phyloP scores from a whole-genome alignment of 2,113 vertebrate species.

The Ammospiza caudacuta region DNA sequence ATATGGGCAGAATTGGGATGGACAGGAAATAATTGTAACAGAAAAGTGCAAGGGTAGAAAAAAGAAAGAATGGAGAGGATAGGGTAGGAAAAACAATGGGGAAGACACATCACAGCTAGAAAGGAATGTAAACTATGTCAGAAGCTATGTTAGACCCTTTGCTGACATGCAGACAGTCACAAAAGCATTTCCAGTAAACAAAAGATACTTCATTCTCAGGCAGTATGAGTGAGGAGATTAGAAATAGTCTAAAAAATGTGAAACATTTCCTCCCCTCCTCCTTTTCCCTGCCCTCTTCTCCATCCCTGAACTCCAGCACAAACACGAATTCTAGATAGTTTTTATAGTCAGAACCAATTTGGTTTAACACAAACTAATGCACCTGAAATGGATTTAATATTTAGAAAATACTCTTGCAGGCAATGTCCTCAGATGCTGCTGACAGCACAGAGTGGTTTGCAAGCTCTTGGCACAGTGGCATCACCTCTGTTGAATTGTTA shows the following conservation, averaged over 20 bases:
- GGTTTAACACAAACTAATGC: background rate
- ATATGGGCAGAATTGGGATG: background rate
- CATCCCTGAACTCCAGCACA: background rate
- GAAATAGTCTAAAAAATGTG: slow-evolving; percentile 43
- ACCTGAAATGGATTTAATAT: background rate
- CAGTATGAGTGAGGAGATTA: slow-evolving; percentile 18
- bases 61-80: background rate
- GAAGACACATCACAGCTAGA: background rate
- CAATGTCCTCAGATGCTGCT: background rate
- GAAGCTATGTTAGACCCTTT: background rate
- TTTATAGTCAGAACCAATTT: background rate
- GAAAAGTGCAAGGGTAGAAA: background rate
- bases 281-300: background rate
- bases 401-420: background rate
- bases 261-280: slow-evolving; percentile 43
- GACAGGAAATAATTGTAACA: background rate
- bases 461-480: background rate
- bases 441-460: background rate
- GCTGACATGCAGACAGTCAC: background rate
- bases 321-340: background rate
- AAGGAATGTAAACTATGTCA: slow-evolving; percentile 53
- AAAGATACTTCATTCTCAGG: slow-evolving; percentile 14
- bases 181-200: slow-evolving; percentile 51
- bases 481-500: background rate
- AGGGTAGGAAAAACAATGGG: slow-evolving; percentile 12